Base-by-base conservation (phyloP, 2,797 vertebrate genomes). In the Zenarchopterus dispar region DNA sequence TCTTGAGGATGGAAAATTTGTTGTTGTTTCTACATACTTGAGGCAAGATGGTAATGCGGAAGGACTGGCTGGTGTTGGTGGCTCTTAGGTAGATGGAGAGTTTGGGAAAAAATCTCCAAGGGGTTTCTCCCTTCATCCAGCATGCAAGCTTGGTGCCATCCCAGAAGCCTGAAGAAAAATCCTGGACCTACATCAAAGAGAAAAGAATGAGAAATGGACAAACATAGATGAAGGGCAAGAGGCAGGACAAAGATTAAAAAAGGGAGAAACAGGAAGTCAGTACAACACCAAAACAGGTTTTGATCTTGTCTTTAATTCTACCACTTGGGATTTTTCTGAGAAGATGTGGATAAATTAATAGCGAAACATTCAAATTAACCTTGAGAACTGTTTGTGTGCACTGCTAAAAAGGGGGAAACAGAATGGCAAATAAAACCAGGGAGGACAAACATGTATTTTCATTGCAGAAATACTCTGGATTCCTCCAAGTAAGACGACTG, bases 61-160 rank as follows among this genome's bases (percentile, higher is more conserved):
- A 99, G 0, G 97, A 97, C 66, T 93, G 91, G 89, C 95, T 99
- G 77, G 93, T 86, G 86, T 99, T 99, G 23, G 94, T 95, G 49
- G 92, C 95, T 66, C 98, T 91, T 59, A 99, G 86, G 82, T 98
- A 99, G 88, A 99, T 95, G 64, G 98, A 99, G 42, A 99, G 89
- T 78, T 98, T 96, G 2, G 98, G 98, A 78, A 99, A 99, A 72
- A 96, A 94, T n/a, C 85, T 84, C 96, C 96, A 98, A 0, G 96
- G 97, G 0, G 89, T 93, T 73, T 97, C 95, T 17, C 90, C 90
- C 78, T 93, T 96, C 24, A 92, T 80, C 98, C 97, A 99, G 85
- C 98, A 99, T 0, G 97, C 97, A 62, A 99, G 91, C 85, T 98
- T 97, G 59, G 93, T 92, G 41, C 97, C 97, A 1, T 92, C 92